Percentiles rank a stretch among this genome's conserved stretches.
Evolutionary conservation across 2,888 invertebrate genomes (phyloP).

Genomic region (Hipparchia sbordonii): DNA sequence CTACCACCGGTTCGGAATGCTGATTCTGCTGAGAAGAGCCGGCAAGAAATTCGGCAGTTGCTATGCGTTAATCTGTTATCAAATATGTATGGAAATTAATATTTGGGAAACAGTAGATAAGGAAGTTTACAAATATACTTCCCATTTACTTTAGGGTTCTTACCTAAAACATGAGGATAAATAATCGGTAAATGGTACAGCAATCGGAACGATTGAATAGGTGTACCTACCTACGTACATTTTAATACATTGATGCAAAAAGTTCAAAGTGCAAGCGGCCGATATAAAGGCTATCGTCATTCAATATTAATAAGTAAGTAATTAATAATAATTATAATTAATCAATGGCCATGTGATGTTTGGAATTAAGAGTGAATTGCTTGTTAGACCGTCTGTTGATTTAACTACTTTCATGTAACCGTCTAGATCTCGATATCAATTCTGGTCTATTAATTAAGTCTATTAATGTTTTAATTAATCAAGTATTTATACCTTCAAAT

Average conservation of each 20-base stretch:
- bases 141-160: no score
- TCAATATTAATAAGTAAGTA: background rate
- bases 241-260: background rate
- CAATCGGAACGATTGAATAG: background rate
- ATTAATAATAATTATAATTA: slow-evolving; percentile 2
- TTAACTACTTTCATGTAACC: slow-evolving; percentile 4
- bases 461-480: no score
- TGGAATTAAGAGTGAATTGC: slow-evolving; percentile 1
- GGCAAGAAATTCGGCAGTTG: no score
- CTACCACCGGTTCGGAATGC: no score
- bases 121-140: no score
- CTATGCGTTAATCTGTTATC: no score
- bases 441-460: no score
- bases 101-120: no score
- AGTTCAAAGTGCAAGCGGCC: slow-evolving; percentile 7
- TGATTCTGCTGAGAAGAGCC: no score
- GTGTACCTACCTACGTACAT: background rate
- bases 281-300: slow-evolving; percentile 7
- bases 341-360: slow-evolving; percentile 3
- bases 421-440: background rate
- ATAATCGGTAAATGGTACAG: background rate
- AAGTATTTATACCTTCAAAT: no score
- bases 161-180: no score
- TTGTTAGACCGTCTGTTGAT: background rate
- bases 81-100: no score